Evolutionary conservation across 1,140 invertebrate species (phyloP), one percentile per base, ranked within the genome.

Genomic region (Philopotamus ludificatus): DNA sequence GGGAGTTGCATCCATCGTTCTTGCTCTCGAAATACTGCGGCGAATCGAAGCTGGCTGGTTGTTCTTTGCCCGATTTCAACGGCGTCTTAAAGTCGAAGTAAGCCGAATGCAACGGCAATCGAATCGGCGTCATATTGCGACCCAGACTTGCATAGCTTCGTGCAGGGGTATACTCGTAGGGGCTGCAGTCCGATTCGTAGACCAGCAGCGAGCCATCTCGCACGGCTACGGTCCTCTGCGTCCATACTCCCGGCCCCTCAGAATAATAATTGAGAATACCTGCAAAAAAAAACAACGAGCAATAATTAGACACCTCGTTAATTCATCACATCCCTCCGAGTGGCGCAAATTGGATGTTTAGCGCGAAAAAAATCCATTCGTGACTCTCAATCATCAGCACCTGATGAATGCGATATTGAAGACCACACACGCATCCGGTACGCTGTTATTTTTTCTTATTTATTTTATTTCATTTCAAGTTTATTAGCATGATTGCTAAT

Each of bases 211-310:
- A 71, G 12, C 73, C 73, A 41, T 70, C 71, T 9, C 71, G 49
- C 12, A 74, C 73, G 28, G 68, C 70, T 10, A 70, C 71, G 16
- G 65, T 70, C 18, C 69, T 59, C 53, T 65, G 66, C n/a, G 47
- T 65, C 69, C 69, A 70, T 28, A 66, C 55, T 21, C 66, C 69
- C 16, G 63, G 23, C 22, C 34, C 57, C 16, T 58, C 62, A 4
- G 59, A 70, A 41, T 67, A 70, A 51, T 65, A 79, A 70, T 79
- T 79, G 41, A 83, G 74, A 63, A 80, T 80, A 62, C 81, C 81
- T 83, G 76, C 18, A 79, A 79, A 51, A 66, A 59, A 67, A 60
- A 55, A 34, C 1, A 64, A 34, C 4, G 28, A 34, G 28, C 28
- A 34, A n/a, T 34, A 4, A 34, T 34, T 34, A 34, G 28, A n/a